Percentiles rank a stretch among this genome's conserved stretches.
Conservation (phyloP, 2,888 invertebrate species). For the Drosophila histrio region DNA sequence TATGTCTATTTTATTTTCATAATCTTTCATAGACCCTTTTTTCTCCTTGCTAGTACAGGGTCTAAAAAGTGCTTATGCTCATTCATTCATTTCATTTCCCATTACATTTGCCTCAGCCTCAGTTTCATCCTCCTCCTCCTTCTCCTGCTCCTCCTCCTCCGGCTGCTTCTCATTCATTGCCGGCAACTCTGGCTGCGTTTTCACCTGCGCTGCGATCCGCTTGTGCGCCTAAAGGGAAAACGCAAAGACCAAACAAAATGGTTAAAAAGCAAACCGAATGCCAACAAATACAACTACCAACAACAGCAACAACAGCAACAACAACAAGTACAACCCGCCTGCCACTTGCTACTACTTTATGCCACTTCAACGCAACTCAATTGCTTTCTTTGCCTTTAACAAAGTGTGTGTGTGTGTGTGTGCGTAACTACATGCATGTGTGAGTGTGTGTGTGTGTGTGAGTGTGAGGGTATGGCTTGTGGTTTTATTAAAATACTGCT, state of each 20-base stretch:
- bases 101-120: slow-evolving; percentile 59
- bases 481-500: slow-evolving; percentile 74
- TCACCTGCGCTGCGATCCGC: slow-evolving; percentile 46
- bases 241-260: slow-evolving; percentile 73
- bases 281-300: slow-evolving; percentile 20
- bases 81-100: slow-evolving; percentile 80
- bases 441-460: slow-evolving; percentile 26
- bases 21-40: too few relatives aligned
- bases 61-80: slow-evolving; percentile 79
- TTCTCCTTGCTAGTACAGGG: too few relatives aligned
- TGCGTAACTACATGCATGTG: slow-evolving; percentile 9
- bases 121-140: background rate
- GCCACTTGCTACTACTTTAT: slow-evolving; percentile 78
- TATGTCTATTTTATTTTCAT: too few relatives aligned
- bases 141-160: background rate
- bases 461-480: slow-evolving; percentile 34
- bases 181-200: slow-evolving; percentile 36
- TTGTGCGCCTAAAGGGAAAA: slow-evolving; percentile 52
- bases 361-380: slow-evolving; percentile 80
- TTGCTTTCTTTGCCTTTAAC: slow-evolving; percentile 73
- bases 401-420: slow-evolving; percentile 39
- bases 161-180: slow-evolving; percentile 37
- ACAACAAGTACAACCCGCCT: slow-evolving; percentile 30
- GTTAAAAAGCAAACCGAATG: slow-evolving; percentile 73
- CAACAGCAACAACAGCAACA: slow-evolving; percentile 3